These are phyloP conservation scores for Hyperopisus bebe DNA, from an alignment of 2,113 vertebrate species.

Conservation along the genomic window DNA sequence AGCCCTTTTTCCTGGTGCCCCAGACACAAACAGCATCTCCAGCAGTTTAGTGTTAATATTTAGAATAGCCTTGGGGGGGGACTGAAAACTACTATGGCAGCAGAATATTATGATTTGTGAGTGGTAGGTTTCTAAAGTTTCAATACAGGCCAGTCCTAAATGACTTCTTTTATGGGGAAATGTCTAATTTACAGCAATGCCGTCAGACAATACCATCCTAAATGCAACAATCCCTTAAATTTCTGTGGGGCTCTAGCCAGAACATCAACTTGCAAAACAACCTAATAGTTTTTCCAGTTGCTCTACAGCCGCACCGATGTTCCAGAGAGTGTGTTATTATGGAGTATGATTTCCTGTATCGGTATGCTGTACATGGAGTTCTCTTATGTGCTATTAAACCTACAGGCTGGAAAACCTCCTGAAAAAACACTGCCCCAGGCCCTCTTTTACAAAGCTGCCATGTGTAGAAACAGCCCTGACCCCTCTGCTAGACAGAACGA, in stretches of 20 bases:
- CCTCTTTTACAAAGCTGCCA: not conserved
- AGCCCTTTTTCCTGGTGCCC: not conserved
- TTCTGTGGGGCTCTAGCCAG: not conserved
- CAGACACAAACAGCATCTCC: not conserved
- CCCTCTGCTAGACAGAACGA: not conserved
- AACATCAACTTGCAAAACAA: conserved; percentile 14
- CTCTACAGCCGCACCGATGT: not conserved
- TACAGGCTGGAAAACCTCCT: not conserved
- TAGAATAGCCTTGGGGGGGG: not conserved
- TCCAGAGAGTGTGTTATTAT: not conserved
- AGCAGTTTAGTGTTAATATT: conserved; percentile 2
- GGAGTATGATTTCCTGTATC: conserved; percentile 12
- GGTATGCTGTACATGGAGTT: conserved; percentile 12
- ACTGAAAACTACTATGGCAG: not conserved
- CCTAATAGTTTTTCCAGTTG: conserved; percentile 20
- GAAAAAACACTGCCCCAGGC: not conserved
- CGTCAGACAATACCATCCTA: not conserved
- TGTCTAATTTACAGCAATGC: not conserved
- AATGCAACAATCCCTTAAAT: not conserved
- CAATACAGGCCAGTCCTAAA: not conserved
- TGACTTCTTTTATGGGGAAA: not conserved
- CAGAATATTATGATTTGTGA: not conserved
- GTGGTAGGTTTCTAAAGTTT: not conserved
- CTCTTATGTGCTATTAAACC: conserved; percentile 24
- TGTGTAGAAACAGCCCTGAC: not conserved